phyloP scores from a whole-genome alignment of 2,113 vertebrate species.

The Pristiophorus japonicus region DNA sequence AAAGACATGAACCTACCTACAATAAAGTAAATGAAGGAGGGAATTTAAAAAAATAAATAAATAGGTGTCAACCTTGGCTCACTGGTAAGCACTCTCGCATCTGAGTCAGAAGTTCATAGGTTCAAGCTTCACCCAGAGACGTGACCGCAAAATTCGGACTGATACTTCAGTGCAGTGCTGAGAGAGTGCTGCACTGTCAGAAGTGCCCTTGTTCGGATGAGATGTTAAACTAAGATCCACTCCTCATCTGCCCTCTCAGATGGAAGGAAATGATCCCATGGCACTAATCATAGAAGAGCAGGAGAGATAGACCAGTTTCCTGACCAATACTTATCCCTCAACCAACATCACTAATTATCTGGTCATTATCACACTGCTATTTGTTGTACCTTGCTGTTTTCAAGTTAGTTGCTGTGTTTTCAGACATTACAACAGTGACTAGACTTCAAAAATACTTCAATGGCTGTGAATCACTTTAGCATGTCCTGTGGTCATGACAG shows the following conservation, averaged over 20 bases:
- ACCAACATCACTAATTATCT: neutral
- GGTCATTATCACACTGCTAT: neutral
- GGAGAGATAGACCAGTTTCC: no score
- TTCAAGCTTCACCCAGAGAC: neutral
- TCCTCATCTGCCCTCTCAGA: neutral
- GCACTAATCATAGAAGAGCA: neutral
- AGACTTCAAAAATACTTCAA: neutral
- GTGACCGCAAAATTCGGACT: neutral
- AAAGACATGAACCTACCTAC: neutral
- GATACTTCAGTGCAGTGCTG: no score
- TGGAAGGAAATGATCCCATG: neutral
- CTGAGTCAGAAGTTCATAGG: neutral
- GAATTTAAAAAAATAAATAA: neutral
- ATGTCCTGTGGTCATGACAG: neutral
- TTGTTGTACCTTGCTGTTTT: neutral
- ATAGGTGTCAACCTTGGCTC: neutral
- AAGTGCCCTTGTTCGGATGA: neutral
- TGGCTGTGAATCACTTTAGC: neutral
- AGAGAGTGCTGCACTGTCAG: neutral
- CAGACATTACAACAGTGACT: neutral
- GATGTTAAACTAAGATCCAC: neutral
- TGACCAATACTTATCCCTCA: neutral
- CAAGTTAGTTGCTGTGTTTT: neutral
- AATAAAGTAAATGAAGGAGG: neutral
- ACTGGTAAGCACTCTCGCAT: neutral